Evolutionary conservation across 2,888 invertebrate genomes (phyloP), one percentile per base, ranked within the genome.

Genomic region (Cheilosia pagana): DNA sequence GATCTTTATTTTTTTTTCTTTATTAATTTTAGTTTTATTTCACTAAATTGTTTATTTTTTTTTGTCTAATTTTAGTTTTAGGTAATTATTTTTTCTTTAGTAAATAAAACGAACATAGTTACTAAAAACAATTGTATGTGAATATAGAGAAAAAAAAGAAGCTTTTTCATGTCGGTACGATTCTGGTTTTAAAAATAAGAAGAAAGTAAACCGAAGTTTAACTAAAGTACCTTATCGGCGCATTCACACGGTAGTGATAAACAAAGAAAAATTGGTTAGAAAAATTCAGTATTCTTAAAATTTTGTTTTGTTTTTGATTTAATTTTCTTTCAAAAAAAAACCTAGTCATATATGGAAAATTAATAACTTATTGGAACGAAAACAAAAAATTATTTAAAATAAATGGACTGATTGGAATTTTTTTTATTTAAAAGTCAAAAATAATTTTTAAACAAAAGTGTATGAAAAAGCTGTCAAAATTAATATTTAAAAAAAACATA

Each of bases 231-330:
- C 79, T 75, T 79, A 83, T 83, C 79, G 79, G 79, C 83, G 53
- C 83, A 60, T 79, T 79, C 72, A 70, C 68, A 25, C 65, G 21
- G 55, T 55, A 65, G 72, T 86, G 86, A 86, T 79, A 76, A 75
- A 68, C 43, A 75, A 67, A 50, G 55, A 72, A 53, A 60, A 62
- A 57, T 65, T 60, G 70, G 50, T 81, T 60, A 76, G 71, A 75
- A 57, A 81, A 85, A 75, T 85, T 85, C 85, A 85, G 85, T 85
- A 85, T 85, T 85, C 76, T 76, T 65, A 70, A 81, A 70, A 65
- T 65, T 78, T 79, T 74, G 55, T 83, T 70, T 70, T 63, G 62
- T 74, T 83, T 74, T 83, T 74, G 63, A 79, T 63, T 65, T 78
- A 79, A 74, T 83, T 83, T 83, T 83, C 74, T 78, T 72, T 21